These are phyloP conservation scores for Diceros bicornis DNA, from an alignment of 2,797 vertebrate genomes.

Conservation along the genomic window DNA sequence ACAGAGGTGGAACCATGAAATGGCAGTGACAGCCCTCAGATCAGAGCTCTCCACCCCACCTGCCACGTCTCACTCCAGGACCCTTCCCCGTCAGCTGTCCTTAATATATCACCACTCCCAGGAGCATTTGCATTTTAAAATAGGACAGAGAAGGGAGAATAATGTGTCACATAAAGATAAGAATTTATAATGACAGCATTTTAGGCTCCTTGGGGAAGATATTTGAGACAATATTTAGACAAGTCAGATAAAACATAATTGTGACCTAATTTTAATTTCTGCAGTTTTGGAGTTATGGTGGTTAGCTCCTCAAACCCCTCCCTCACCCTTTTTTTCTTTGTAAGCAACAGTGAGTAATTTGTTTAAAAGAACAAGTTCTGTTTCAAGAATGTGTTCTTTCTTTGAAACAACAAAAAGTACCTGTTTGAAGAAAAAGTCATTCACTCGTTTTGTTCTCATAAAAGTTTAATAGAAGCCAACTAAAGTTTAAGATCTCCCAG, in stretches of 20 bases:
- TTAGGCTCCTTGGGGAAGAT: neutral
- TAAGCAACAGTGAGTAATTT: conserved; percentile 35
- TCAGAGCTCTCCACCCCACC: neutral
- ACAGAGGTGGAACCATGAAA: no score
- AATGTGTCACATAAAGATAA: neutral
- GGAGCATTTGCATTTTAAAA: neutral
- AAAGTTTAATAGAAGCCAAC: conserved; percentile 77
- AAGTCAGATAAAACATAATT: neutral
- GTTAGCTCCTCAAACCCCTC: neutral
- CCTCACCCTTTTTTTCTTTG: neutral
- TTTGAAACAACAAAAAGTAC: conserved; percentile 63
- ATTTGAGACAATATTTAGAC: neutral
- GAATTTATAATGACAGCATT: neutral
- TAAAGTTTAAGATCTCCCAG: conserved; percentile 77
- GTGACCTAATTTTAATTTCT: neutral
- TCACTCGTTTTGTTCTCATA: conserved; percentile 73
- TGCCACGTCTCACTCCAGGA: neutral
- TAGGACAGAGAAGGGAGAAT: neutral
- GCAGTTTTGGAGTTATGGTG: neutral
- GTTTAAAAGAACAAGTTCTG: neutral
- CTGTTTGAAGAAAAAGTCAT: conserved; percentile 69
- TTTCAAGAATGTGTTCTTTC: conserved; percentile 24
- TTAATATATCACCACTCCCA: neutral
- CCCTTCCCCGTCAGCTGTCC: no score
- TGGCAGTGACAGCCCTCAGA: neutral